Evolutionary conservation across 2,113 vertebrate genomes (phyloP).

Genomic region (Saccopteryx bilineata): DNA sequence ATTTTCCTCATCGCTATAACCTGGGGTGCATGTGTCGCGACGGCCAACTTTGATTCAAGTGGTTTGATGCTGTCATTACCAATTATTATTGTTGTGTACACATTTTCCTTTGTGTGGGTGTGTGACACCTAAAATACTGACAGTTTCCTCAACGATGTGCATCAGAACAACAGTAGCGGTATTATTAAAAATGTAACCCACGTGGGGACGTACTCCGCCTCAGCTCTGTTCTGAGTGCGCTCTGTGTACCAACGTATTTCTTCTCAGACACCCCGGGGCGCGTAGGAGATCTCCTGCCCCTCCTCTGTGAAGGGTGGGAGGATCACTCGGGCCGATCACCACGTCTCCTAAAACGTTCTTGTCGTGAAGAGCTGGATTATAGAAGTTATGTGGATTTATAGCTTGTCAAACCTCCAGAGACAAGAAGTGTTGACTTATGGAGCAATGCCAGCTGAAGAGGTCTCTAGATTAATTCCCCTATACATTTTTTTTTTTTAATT

Average conservation of each 20-base stretch:
- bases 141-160: slow-evolving; percentile 12
- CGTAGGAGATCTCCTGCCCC: background rate
- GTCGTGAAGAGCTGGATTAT: background rate
- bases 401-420: slow-evolving; percentile 40
- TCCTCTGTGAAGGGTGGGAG: background rate
- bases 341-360: background rate
- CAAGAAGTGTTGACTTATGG: background rate
- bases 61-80: background rate
- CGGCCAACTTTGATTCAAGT: background rate
- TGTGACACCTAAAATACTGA: slow-evolving; percentile 13
- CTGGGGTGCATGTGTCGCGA: background rate
- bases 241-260: background rate
- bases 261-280: background rate
- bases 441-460: background rate
- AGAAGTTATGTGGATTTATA: slow-evolving; percentile 4
- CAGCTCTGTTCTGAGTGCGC: background rate
- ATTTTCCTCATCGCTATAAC: background rate
- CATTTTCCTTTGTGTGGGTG: slow-evolving; percentile 11
- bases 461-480: background rate
- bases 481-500: background rate
- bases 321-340: background rate
- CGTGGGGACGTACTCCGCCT: background rate
- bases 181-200: background rate
- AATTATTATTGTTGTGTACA: background rate
- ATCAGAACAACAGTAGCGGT: slow-evolving; percentile 18